Conservation (phyloP, 2,113 vertebrate genomes). For the Rhodinocichla rosea region DNA sequence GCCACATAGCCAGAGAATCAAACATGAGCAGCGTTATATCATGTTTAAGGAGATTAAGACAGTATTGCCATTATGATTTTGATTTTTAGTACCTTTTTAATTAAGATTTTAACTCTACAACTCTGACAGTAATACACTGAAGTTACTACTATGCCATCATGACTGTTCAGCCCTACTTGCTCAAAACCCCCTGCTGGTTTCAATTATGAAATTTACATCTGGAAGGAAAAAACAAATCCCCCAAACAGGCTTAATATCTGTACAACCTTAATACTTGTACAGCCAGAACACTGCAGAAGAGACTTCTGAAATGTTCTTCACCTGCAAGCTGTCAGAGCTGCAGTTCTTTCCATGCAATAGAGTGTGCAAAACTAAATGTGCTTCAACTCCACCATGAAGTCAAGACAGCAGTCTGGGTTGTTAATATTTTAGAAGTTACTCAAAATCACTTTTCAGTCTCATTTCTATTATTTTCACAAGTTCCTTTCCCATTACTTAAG, state of each 20-base stretch:
- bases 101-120: background rate
- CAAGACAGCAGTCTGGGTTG: background rate
- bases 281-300: background rate
- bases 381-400: background rate
- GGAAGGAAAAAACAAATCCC: background rate
- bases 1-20: background rate
- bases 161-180: background rate
- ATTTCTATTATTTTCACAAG: conserved; percentile 36
- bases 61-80: background rate
- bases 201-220: background rate
- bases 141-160: background rate
- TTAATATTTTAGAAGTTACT: background rate
- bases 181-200: background rate
- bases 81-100: background rate
- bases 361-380: background rate
- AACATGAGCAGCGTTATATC: background rate
- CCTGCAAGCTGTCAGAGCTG: background rate
- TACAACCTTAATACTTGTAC: background rate
- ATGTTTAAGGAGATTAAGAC: background rate
- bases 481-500: conserved; percentile 16
- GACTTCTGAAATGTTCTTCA: background rate
- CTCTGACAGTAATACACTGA: background rate
- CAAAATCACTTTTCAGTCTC: background rate
- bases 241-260: background rate
- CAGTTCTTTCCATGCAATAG: background rate